Evolutionary conservation across 2,113 vertebrate species (phyloP).

Genomic region (Labrus mixtus): DNA sequence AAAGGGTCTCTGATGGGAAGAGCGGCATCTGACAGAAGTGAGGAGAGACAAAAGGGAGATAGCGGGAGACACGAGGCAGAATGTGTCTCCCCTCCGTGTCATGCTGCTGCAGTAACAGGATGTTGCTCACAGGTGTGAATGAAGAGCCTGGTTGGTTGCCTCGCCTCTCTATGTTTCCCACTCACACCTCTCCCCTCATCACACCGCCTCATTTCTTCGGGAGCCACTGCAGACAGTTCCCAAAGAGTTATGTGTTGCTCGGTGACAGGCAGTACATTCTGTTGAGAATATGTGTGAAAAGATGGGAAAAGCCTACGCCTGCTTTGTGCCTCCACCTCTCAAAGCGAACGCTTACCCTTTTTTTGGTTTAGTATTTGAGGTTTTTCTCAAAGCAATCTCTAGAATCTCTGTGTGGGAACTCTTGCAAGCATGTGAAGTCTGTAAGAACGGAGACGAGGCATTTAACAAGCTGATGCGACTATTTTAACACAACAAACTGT

Average conservation of each 20-base stretch:
- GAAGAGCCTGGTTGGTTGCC: constrained; percentile 65
- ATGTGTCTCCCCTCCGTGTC: constrained; percentile 26
- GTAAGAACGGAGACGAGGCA: background rate
- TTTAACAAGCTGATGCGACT: constrained; percentile 8
- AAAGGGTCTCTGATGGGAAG: constrained; percentile 27
- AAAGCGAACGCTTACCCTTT: constrained; percentile 36
- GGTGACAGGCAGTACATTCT: constrained; percentile 44
- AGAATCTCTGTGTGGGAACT: constrained; percentile 23
- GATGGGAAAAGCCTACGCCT: constrained; percentile 28
- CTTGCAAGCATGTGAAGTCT: constrained; percentile 22
- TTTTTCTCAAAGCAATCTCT: constrained; percentile 20
- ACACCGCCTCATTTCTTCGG: constrained; percentile 46
- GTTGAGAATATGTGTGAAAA: constrained; percentile 50
- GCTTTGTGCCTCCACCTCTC: constrained; percentile 35
- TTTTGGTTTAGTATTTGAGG: constrained; percentile 17
- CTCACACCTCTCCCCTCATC: constrained; percentile 61
- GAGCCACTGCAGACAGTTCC: constrained; percentile 46
- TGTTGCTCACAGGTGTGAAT: constrained; percentile 78
- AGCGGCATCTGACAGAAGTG: constrained; percentile 19
- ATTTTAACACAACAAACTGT: constrained; percentile 24
- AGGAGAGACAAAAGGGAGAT: background rate
- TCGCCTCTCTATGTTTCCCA: constrained; percentile 57
- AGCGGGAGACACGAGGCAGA: constrained; percentile 28
- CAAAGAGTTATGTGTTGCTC: constrained; percentile 40
- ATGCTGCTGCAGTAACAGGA: constrained; percentile 52